These are phyloP conservation scores for Ciona savignyi DNA, from an alignment of 23 tunicate species.

Conservation along the genomic window DNA sequence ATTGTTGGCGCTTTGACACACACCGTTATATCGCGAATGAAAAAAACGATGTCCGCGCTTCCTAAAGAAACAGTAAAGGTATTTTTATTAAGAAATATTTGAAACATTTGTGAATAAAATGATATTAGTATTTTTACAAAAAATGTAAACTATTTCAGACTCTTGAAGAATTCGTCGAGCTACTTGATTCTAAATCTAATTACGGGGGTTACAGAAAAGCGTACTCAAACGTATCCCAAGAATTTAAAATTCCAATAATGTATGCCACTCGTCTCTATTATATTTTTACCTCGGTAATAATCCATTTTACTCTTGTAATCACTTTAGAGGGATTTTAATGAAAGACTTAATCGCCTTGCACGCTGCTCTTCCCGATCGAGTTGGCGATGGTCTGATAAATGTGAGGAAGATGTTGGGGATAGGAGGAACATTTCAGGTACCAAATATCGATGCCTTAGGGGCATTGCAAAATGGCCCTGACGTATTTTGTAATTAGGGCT, in stretches of 20 bases:
- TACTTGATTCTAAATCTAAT: slow-evolving; percentile 72
- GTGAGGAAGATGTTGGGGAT: slow-evolving; percentile 76
- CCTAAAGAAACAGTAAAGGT: slow-evolving; percentile 77
- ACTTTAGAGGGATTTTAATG: slow-evolving; percentile 69
- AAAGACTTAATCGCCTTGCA: slow-evolving; percentile 85
- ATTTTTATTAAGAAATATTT: neutral
- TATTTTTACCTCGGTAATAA: neutral
- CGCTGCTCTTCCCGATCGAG: slow-evolving; percentile 79
- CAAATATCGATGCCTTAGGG: too few species aligned
- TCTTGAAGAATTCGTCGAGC: slow-evolving; percentile 71
- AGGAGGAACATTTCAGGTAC: slow-evolving; percentile 71
- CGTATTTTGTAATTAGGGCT: too few species aligned
- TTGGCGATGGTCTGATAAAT: slow-evolving; percentile 74
- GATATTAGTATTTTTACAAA: too few species aligned
- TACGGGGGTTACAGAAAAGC: slow-evolving; percentile 69
- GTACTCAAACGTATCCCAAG: slow-evolving; percentile 38
- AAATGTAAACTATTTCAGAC: too few species aligned
- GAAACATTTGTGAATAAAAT: neutral
- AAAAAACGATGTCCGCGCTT: slow-evolving; percentile 78
- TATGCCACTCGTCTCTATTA: slow-evolving; percentile 22
- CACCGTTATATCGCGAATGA: slow-evolving; percentile 77
- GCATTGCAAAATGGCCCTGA: too few species aligned
- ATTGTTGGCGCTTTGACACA: slow-evolving; percentile 84
- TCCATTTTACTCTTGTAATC: too few species aligned
- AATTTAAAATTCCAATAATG: slow-evolving; percentile 91